phyloP scores from a whole-genome alignment of 1,140 invertebrate species.

The Pararge aegeria region DNA sequence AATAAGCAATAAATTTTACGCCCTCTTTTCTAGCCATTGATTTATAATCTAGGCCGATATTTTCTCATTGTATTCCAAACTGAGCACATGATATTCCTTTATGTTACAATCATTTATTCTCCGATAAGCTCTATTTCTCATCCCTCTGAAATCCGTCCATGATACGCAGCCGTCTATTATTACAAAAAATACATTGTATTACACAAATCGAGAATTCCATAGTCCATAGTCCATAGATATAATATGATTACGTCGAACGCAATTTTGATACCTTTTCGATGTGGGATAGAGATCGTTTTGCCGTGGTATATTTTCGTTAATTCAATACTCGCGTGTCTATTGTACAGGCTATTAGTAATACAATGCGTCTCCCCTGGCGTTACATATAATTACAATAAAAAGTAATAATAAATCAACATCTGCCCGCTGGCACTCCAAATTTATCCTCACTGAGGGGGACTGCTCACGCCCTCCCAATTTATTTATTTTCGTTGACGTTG shows the following conservation, averaged over 20 bases:
- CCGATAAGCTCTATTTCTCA: conserved; percentile 15
- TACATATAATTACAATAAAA: conserved; percentile 71
- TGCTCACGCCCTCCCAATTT: conserved; percentile 57
- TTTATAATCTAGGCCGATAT: background rate
- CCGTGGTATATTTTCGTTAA: conserved; percentile 15
- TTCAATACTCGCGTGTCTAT: conserved; percentile 17
- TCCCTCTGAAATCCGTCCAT: conserved; percentile 16
- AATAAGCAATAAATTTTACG: background rate
- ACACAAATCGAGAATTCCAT: background rate
- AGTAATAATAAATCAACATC: conserved; percentile 73
- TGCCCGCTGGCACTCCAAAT: conserved; percentile 65
- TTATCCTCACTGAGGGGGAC: conserved; percentile 49
- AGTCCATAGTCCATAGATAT: background rate
- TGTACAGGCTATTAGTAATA: conserved; percentile 37
- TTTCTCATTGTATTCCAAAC: background rate
- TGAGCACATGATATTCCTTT: conserved; percentile 1
- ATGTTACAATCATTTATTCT: conserved; percentile 16
- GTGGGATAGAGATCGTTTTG: conserved; percentile 17
- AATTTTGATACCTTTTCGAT: conserved; percentile 19
- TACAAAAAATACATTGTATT: conserved; percentile 14
- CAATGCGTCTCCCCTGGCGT: conserved; percentile 45
- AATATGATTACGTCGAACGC: background rate
- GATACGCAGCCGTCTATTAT: conserved; percentile 15
- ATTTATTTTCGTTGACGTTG: conserved; percentile 59
- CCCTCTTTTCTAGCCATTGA: conserved; percentile 2